Evolutionary conservation across 2,888 invertebrate species (phyloP).

Genomic region (Adela reaumurella): DNA sequence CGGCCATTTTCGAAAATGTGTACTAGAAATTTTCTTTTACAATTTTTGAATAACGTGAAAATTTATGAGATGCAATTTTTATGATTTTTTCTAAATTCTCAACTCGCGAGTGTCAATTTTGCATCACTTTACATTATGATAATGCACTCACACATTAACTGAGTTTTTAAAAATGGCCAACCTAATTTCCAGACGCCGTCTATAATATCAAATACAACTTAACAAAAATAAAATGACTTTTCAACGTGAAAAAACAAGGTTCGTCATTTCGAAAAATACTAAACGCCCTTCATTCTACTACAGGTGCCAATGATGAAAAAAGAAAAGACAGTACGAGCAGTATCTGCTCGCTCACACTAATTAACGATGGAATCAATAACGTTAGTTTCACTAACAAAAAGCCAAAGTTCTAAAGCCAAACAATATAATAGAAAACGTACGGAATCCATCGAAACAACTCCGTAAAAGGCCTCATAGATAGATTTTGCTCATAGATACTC

Average conservation of each 20-base stretch:
- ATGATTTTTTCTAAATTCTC: no score
- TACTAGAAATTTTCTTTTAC: no score
- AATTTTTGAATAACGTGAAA: no score
- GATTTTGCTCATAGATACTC: background rate
- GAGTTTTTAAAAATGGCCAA: background rate
- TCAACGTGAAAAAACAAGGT: conserved; percentile 3
- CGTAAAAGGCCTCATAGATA: background rate
- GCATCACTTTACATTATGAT: no score
- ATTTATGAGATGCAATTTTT: no score
- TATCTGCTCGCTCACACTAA: background rate
- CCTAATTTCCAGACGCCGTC: background rate
- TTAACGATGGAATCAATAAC: background rate
- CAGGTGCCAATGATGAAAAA: background rate
- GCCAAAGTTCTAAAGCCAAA: background rate
- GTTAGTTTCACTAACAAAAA: background rate
- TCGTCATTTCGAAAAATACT: background rate
- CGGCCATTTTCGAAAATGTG: background rate
- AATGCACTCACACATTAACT: no score
- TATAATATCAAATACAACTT: conserved; percentile 18
- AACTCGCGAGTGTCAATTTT: no score
- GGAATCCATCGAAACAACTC: background rate
- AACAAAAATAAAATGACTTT: conserved; percentile 21
- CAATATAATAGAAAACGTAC: no score
- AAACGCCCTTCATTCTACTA: background rate
- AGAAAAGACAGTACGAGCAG: no score